A percentile compares a stretch with the other conserved stretches of the same genome.
Conservation (phyloP, 2,797 vertebrate genomes). For the Ptychobarbus kaznakovi region DNA sequence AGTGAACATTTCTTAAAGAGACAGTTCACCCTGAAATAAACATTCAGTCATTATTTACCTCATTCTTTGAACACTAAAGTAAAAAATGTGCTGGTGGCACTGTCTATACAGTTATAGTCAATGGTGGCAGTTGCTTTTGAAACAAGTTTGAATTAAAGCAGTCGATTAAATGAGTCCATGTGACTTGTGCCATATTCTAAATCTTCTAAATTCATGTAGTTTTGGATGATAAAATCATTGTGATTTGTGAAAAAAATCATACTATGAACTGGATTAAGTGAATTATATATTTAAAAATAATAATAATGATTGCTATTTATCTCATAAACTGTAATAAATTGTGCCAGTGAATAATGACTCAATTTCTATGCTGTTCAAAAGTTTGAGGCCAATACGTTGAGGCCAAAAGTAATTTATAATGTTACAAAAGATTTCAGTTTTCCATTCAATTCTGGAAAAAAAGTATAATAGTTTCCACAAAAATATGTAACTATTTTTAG, state of each 20-base stretch:
- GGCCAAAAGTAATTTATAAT: not conserved
- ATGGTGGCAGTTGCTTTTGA: not conserved
- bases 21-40: slow-evolving; percentile 6
- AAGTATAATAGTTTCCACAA: not conserved
- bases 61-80: not conserved
- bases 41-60: not conserved
- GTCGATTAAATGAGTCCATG: not conserved
- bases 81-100: no score
- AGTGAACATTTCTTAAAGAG: slow-evolving; percentile 13
- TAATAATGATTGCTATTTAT: not conserved
- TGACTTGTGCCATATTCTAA: not conserved
- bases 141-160: no score
- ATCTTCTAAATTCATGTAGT: not conserved
- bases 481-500: not conserved
- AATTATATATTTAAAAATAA: not conserved
- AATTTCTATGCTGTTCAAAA: not conserved
- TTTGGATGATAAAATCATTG: not conserved
- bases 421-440: not conserved
- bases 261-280: not conserved
- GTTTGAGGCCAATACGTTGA: not conserved
- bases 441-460: not conserved
- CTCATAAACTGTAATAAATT: not conserved
- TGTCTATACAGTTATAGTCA: not conserved
- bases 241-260: not conserved
- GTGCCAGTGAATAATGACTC: not conserved